Percentiles rank a stretch among this genome's conserved stretches.
Evolutionary conservation across 1,140 invertebrate species (phyloP).

Genomic region (Leptopilina clavipes): DNA sequence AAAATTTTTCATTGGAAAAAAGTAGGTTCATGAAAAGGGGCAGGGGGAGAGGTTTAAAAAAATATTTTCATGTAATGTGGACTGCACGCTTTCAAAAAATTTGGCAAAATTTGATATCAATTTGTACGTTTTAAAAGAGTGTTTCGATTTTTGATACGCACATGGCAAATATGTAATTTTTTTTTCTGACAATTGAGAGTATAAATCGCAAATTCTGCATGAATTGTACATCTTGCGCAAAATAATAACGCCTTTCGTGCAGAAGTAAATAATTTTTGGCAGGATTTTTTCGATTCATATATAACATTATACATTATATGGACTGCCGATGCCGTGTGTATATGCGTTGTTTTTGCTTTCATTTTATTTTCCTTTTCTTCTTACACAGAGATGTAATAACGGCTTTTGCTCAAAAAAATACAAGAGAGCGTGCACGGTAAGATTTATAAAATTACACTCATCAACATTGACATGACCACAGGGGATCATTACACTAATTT

Average conservation of each 20-base stretch:
- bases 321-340: no score
- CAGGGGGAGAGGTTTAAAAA: background rate
- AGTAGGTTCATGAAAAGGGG: no score
- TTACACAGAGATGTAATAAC: background rate
- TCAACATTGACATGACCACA: constrained; percentile 2
- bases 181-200: background rate
- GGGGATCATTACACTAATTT: constrained; percentile 25
- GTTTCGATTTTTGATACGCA: background rate
- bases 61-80: background rate
- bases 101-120: no score
- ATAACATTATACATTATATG: no score
- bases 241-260: constrained; percentile 22
- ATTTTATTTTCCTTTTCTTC: background rate
- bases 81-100: no score
- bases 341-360: background rate
- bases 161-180: background rate
- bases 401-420: constrained; percentile 1
- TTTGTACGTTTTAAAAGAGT: background rate
- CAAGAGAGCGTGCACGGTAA: constrained; percentile 13
- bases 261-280: constrained; percentile 32
- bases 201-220: constrained; percentile 14
- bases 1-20: no score
- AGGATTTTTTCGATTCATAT: constrained; percentile 9
- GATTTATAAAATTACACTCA: constrained; percentile 18
- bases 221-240: background rate